These are phyloP conservation scores for Crotalus horridus DNA, from an alignment of 2,113 vertebrate genomes.

Conservation along the genomic window DNA sequence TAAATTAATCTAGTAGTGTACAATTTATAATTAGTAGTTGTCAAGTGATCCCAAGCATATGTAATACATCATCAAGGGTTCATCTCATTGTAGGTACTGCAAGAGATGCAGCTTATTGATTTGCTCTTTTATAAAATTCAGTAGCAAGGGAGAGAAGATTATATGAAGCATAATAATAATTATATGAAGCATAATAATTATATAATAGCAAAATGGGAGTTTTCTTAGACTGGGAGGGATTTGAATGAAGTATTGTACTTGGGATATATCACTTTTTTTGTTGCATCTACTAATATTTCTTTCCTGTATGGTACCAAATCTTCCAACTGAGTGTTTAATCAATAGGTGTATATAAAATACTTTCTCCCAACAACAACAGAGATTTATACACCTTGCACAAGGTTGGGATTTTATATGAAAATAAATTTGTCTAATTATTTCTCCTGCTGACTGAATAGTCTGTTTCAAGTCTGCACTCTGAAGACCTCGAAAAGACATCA, in stretches of 20 bases:
- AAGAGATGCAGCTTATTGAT: not conserved
- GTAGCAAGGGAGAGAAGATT: not conserved
- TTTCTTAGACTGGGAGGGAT: not conserved
- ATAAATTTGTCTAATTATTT: too few relatives aligned
- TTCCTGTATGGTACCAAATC: not conserved
- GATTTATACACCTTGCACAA: too few relatives aligned
- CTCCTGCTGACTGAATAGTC: too few relatives aligned
- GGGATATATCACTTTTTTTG: not conserved
- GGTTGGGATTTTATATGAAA: too few relatives aligned
- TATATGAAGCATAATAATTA: too few relatives aligned
- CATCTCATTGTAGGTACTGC: not conserved
- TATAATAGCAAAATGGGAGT: not conserved
- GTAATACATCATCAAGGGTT: not conserved
- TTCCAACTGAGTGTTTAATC: too few relatives aligned
- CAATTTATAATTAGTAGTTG: not conserved
- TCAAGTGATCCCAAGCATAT: too few relatives aligned
- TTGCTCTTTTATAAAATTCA: not conserved
- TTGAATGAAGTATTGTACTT: not conserved
- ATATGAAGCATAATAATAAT: not conserved
- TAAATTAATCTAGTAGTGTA: not conserved
- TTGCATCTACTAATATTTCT: not conserved
- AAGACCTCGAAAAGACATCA: too few relatives aligned
- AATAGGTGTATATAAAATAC: too few relatives aligned
- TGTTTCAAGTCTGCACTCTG: too few relatives aligned
- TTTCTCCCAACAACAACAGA: too few relatives aligned